Evolutionary conservation across 2,888 invertebrate genomes (phyloP).

Genomic region (Rhingia rostrata): DNA sequence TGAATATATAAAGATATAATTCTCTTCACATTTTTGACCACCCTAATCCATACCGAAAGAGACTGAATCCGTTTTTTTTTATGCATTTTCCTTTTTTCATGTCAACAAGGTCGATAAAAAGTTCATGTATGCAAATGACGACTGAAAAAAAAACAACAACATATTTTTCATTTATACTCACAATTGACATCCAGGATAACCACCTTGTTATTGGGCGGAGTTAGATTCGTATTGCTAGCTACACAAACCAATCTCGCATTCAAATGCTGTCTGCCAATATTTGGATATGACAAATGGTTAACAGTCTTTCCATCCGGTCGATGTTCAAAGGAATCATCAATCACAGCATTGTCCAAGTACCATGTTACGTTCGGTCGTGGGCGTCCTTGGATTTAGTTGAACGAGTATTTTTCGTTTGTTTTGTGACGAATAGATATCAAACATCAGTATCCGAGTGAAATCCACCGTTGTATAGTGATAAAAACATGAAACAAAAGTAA

Average conservation of each 20-base stretch:
- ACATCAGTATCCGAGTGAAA: slow-evolving; percentile 18
- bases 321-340: slow-evolving; percentile 92
- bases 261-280: slow-evolving; percentile 91
- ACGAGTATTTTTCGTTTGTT: slow-evolving; percentile 10
- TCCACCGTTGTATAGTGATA: slow-evolving; percentile 3
- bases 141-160: slow-evolving; percentile 16
- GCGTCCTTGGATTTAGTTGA: slow-evolving; percentile 84
- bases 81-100: slow-evolving; percentile 5
- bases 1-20: too few relatives aligned
- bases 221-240: slow-evolving; percentile 93
- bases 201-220: slow-evolving; percentile 90
- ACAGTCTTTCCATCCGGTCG: slow-evolving; percentile 88
- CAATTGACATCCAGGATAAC: slow-evolving; percentile 93
- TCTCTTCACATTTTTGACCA: too few relatives aligned
- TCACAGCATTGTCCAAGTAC: slow-evolving; percentile 92
- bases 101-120: slow-evolving; percentile 16
- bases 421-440: slow-evolving; percentile 12
- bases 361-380: slow-evolving; percentile 92
- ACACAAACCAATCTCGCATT: slow-evolving; percentile 93
- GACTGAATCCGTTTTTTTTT: slow-evolving; percentile 2
- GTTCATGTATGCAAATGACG: slow-evolving; percentile 21
- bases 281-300: slow-evolving; percentile 91
- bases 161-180: slow-evolving; percentile 85
- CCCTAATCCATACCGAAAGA: too few relatives aligned
- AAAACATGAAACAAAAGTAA: slow-evolving; percentile 42